Evolutionary conservation across 2,888 invertebrate genomes (phyloP).

Genomic region (Digitonthophagus gazella): DNA sequence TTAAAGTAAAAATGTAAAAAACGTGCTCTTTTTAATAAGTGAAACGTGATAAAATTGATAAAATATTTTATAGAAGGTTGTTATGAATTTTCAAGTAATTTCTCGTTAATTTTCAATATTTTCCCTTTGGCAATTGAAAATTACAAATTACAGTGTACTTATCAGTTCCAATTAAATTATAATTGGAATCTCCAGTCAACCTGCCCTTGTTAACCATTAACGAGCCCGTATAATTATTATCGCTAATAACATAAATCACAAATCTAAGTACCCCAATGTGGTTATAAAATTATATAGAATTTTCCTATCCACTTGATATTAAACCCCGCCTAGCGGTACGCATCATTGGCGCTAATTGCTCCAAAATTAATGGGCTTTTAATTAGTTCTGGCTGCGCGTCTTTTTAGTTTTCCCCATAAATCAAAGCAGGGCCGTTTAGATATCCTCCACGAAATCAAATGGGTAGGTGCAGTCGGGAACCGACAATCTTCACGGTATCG

Average conservation of each 20-base stretch:
- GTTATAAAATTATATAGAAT: neutral
- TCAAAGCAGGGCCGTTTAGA: neutral
- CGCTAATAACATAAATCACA: neutral
- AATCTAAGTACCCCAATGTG: neutral
- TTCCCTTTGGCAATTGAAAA: too few species aligned
- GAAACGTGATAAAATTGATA: too few species aligned
- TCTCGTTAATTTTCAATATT: too few species aligned
- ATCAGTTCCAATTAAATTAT: neutral
- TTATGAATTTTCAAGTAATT: too few species aligned
- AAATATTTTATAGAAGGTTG: too few species aligned
- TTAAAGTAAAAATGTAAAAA: too few species aligned
- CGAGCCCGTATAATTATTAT: neutral
- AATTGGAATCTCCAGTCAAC: neutral
- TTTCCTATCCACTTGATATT: neutral
- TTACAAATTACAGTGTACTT: neutral
- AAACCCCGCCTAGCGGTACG: neutral
- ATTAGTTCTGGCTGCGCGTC: neutral
- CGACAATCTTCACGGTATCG: neutral
- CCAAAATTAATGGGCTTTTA: neutral
- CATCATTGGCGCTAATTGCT: neutral
- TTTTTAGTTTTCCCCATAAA: neutral
- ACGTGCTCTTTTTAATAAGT: too few species aligned
- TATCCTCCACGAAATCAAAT: neutral
- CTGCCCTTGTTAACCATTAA: neutral
- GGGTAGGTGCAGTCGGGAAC: neutral